These are phyloP conservation scores for Clupea harengus DNA, from an alignment of 2,113 vertebrate species.

Conservation along the genomic window DNA sequence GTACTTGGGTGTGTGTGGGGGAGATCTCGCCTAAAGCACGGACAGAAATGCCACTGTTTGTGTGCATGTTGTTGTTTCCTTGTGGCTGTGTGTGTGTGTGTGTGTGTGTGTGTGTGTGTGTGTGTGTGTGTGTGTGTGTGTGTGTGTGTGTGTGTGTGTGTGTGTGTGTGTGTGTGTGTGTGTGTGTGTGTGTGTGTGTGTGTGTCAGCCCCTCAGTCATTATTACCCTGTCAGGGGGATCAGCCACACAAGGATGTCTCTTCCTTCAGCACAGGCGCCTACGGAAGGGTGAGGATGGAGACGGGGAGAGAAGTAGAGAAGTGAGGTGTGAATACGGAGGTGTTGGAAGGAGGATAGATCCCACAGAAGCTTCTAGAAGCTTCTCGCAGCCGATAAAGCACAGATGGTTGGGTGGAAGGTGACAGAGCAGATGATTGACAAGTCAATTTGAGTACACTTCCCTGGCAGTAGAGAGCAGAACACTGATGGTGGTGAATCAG, in stretches of 20 bases:
- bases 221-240: background rate
- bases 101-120: conserved; percentile 11
- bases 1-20: background rate
- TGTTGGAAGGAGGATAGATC: background rate
- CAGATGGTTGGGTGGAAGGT: background rate
- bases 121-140: background rate
- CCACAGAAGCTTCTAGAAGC: background rate
- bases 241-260: background rate
- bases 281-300: background rate
- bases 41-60: background rate
- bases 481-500: background rate
- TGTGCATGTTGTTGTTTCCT: background rate
- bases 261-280: background rate
- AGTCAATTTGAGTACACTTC: background rate
- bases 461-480: background rate
- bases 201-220: background rate
- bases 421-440: background rate
- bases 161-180: background rate
- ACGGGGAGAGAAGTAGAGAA: background rate
- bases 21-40: background rate
- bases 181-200: background rate
- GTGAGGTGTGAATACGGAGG: background rate
- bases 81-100: background rate
- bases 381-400: background rate
- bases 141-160: conserved; percentile 7